Base-by-base conservation (phyloP, 2,113 vertebrate species). In the Antechinus stuartii region DNA sequence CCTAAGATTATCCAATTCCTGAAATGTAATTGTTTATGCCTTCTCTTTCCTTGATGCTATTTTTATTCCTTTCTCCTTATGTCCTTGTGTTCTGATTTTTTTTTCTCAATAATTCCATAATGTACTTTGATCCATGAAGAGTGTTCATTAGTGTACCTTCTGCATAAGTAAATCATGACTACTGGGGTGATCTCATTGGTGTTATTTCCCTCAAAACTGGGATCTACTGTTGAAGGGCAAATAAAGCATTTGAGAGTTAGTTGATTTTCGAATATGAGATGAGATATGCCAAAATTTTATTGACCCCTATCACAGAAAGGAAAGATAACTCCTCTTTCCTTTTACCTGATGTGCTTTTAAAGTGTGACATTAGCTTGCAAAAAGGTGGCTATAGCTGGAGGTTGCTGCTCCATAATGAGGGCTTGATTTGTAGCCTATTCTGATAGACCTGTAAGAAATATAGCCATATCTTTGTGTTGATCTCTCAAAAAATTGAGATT, bases 21-120 rank as follows among this genome's bases (percentile, higher is more conserved):
- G 84, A 96, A 93, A 52, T 95, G 23, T 9, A 91, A 25, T 55
- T 95, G 52, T 19, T 90, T 25, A 89, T 35, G 42, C 96, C 93
- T 93, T 90, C 35, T 68, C 93, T 93, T 92, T 49, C 91, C 93
- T 95, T 94, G 93, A 89, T 97, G 25, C 91, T 96, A 54, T 47
- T 92, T 94, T 96, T 95, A 54, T 19, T 47, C 54, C 91, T 14
- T 93, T 46, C 91, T 95, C 47, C 91, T 89, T 53, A 26, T 91
- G 1, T 23, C 1, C 49, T 42, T 55, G 26, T 84, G 35, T 68
- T 68, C 35, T 68, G 61, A 35, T 95, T 94, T 42, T 95, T 95
- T 9, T 92, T 90, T 35, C 53, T 93, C 12, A 89, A 90, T 42
- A 27, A 94, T 94, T 97, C 30, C 57, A 95, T 49, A 95, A 90